phyloP scores from a whole-genome alignment of 1,140 invertebrate species.

The Muscidifurax raptorellus region DNA sequence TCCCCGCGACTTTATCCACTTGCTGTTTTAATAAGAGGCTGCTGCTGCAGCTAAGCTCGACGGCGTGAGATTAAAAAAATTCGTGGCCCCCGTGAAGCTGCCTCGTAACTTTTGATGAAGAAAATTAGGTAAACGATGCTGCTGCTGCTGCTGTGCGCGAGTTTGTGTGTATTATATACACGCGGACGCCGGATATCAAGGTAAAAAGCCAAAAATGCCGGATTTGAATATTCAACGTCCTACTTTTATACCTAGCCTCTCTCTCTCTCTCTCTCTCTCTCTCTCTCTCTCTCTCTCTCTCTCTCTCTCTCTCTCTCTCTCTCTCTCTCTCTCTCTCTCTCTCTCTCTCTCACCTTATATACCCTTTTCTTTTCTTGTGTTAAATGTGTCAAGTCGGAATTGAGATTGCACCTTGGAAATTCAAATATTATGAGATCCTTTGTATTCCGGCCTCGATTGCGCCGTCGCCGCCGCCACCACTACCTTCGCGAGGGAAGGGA shows the following conservation, averaged over 20 bases:
- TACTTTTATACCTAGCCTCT: not conserved
- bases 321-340: not conserved
- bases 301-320: not conserved
- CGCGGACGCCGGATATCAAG: not conserved
- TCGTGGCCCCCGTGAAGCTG: conserved; percentile 52
- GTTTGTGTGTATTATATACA: not conserved
- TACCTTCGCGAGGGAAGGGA: conserved; percentile 23
- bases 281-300: not conserved
- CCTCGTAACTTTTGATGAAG: conserved; percentile 67
- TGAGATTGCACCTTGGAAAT: conserved; percentile 42
- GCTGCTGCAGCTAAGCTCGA: conserved; percentile 34
- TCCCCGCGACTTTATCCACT: conserved; percentile 54
- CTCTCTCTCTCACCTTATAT: not conserved
- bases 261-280: not conserved
- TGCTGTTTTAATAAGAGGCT: conserved; percentile 65
- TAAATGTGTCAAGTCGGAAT: conserved; percentile 46
- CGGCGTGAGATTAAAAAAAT: conserved; percentile 63
- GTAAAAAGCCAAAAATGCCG: conserved; percentile 31
- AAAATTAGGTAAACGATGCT: conserved; percentile 60
- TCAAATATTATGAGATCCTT: conserved; percentile 48
- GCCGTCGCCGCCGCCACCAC: no score
- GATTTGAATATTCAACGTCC: conserved; percentile 45
- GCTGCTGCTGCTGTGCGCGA: not conserved
- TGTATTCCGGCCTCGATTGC: conserved; percentile 34
- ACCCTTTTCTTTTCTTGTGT: conserved; percentile 37